Conservation (phyloP, 2,113 vertebrate species). For the Podilymbus podiceps region DNA sequence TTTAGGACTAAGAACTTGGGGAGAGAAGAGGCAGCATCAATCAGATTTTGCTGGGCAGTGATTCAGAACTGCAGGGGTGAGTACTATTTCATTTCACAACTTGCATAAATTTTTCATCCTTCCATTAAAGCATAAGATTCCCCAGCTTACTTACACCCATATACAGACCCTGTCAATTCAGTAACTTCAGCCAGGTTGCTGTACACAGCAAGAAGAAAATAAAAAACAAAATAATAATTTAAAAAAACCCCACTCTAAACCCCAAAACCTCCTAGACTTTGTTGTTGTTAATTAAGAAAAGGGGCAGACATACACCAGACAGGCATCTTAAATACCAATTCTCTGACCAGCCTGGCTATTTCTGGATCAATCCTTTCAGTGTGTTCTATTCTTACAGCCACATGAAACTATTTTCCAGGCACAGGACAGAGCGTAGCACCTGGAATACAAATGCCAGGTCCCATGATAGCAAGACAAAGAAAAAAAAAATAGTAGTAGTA, state of each 20-base stretch:
- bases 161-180: neutral
- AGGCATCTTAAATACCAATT: neutral
- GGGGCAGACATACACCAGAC: neutral
- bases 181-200: neutral
- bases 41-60: neutral
- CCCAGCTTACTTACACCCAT: neutral
- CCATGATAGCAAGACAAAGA: fast-evolving
- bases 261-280: neutral
- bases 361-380: neutral
- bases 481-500: neutral
- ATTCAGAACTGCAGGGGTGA: neutral
- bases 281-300: neutral
- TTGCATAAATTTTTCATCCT: neutral
- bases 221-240: neutral
- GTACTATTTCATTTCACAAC: neutral
- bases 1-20: neutral
- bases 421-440: neutral
- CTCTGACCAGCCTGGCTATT: neutral
- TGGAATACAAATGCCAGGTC: neutral
- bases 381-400: neutral
- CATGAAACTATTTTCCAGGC: neutral
- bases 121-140: neutral
- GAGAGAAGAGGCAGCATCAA: neutral
- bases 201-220: neutral
- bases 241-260: neutral